These are phyloP conservation scores for Drosophila parabipectinata DNA, from an alignment of 1,140 invertebrate species.

Conservation along the genomic window DNA sequence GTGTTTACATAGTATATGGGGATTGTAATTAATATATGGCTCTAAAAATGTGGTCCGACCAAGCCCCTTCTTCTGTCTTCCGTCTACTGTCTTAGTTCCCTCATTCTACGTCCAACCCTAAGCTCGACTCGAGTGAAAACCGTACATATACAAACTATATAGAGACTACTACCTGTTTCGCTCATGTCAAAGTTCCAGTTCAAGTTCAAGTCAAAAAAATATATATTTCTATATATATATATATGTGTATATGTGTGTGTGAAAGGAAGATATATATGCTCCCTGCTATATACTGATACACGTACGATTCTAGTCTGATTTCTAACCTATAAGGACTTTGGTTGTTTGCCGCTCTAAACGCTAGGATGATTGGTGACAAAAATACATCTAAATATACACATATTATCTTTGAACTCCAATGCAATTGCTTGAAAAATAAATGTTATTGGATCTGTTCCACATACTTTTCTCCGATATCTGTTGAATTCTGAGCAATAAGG, in stretches of 20 bases:
- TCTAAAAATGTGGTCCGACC: conserved; percentile 61
- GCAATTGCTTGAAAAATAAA: conserved; percentile 44
- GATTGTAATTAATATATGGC: conserved; percentile 45
- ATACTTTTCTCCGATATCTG: conserved; percentile 9
- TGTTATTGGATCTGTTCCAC: conserved; percentile 5
- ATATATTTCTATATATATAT: conserved; percentile 29
- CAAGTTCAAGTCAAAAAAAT: conserved; percentile 63
- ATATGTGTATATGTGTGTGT: conserved; percentile 42
- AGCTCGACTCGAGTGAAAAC: conserved; percentile 66
- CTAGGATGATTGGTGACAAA: conserved; percentile 81
- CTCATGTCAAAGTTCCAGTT: conserved; percentile 25
- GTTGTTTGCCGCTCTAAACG: conserved; percentile 79
- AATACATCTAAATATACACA: conserved; percentile 72
- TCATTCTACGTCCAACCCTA: conserved; percentile 28
- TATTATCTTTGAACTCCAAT: conserved; percentile 21
- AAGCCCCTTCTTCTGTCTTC: conserved; percentile 15
- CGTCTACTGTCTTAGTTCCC: not conserved
- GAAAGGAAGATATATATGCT: conserved; percentile 16
- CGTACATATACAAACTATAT: conserved; percentile 68
- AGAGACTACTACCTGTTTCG: conserved; percentile 54
- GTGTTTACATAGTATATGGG: conserved; percentile 35
- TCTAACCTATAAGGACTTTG: conserved; percentile 81
- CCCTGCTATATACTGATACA: conserved; percentile 44
- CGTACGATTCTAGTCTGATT: conserved; percentile 43
- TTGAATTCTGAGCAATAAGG: too few species aligned